Evolutionary conservation across 2,113 vertebrate species (phyloP), one percentile per base, ranked within the genome.

Genomic region (Boleophthalmus pectinirostris): DNA sequence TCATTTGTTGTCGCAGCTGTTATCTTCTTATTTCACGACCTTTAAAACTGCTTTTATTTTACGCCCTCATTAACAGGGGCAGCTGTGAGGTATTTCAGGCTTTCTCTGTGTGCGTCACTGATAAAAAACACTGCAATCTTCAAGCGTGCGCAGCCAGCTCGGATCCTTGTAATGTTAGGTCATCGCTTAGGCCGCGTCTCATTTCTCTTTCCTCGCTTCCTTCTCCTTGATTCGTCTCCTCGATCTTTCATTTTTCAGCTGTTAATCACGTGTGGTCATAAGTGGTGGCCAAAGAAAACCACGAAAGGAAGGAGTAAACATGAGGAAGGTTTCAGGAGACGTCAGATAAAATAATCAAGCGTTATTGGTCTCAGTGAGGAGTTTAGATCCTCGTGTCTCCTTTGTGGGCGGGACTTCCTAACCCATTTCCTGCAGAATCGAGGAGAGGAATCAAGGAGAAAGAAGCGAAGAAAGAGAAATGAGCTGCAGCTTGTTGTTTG

Each of bases 21-120:
- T 33, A 1, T 15, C 6, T 25, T 61, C 24, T 61, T 61, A 18
- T 18, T 33, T 18, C 8, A 3, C 23, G 57, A 29, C 58, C 25
- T 61, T 61, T 33, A 29, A 33, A 61, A 21, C 68, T 61, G 21
- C 45, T 65, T 78, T 29, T 63, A 71, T 68, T 54, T 47, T 58
- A 0, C 8, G 73, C 74, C 65, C 70, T 79, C 57, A 89, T 88
- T 87, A 83, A 81, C 71, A 57, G 66, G 68, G 74, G 23, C 84
- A 89, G 78, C 82, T 82, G 83, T 64, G 70, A 12, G 29, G 20
- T 61, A 63, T 45, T 38, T 61, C 16, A 33, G 25, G 58, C 58
- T 33, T 33, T 18, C 25, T 60, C 13, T 18, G 57, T 18, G 57
- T 60, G 18, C 15, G 8, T 69, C 21, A 7, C 25, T 68, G 43